Conservation (phyloP, 2,888 invertebrate species). For the Drosophila paracracens region DNA sequence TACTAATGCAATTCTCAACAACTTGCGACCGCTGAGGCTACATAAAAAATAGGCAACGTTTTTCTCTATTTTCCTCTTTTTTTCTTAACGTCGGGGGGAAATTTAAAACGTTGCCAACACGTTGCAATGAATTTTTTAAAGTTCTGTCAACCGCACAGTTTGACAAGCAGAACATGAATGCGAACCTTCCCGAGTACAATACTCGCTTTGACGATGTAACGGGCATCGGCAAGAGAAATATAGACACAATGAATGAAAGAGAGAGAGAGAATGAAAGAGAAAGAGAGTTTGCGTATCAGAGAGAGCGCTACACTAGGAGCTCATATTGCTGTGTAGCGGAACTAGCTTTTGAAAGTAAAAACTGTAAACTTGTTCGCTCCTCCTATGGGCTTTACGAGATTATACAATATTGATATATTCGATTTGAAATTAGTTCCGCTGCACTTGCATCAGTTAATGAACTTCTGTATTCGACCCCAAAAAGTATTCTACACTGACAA, state of each 20-base stretch:
- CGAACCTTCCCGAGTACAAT: slow-evolving; percentile 81
- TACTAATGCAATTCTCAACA: slow-evolving; percentile 75
- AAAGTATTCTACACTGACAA: slow-evolving; percentile 1
- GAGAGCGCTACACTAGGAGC: slow-evolving; percentile 8
- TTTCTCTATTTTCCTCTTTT: slow-evolving; percentile 15
- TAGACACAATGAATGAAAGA: slow-evolving; percentile 7
- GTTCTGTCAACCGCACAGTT: slow-evolving; percentile 84
- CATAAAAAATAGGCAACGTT: slow-evolving; percentile 38
- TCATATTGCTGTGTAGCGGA: slow-evolving; percentile 23
- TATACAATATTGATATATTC: slow-evolving; percentile 24
- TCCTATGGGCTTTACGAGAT: slow-evolving; percentile 36
- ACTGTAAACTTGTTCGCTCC: slow-evolving; percentile 32
- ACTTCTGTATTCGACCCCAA: background rate
- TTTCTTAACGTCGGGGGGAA: slow-evolving; percentile 31
- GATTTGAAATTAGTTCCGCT: slow-evolving; percentile 56
- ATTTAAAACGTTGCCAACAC: slow-evolving; percentile 49
- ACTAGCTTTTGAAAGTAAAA: slow-evolving; percentile 45
- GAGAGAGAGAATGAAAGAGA: slow-evolving; percentile 14
- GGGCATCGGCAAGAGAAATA: slow-evolving; percentile 25
- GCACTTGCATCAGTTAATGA: slow-evolving; percentile 23
- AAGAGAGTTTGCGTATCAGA: slow-evolving; percentile 4
- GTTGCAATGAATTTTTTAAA: slow-evolving; percentile 42
- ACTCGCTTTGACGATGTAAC: slow-evolving; percentile 56
- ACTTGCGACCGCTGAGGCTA: slow-evolving; percentile 51
- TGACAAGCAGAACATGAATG: slow-evolving; percentile 85